Evolutionary conservation across 1,140 invertebrate genomes (phyloP).

Genomic region (Patella vulgata): DNA sequence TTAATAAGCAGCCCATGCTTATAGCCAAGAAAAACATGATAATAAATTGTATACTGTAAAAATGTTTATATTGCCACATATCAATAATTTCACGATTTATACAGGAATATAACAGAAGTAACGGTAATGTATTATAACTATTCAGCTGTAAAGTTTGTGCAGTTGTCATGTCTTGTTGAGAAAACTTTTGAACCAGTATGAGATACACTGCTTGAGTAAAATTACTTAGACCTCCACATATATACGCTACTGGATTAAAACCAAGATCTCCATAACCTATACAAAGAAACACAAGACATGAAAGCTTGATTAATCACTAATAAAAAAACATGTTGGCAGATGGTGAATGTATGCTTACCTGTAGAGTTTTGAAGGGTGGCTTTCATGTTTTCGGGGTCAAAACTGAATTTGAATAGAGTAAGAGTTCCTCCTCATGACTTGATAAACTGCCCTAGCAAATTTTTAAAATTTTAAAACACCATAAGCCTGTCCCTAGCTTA

Average conservation of each 20-base stretch:
- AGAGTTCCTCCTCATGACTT: too few relatives aligned
- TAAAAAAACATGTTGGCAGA: not conserved
- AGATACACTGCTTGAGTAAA: conserved; percentile 69
- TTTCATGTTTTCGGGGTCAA: too few relatives aligned
- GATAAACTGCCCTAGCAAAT: too few relatives aligned
- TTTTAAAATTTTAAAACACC: too few relatives aligned
- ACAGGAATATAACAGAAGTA: conserved; percentile 55
- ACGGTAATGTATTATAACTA: conserved; percentile 67
- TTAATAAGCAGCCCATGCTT: conserved; percentile 66
- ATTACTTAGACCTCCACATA: conserved; percentile 68
- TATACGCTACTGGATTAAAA: conserved; percentile 66
- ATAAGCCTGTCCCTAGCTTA: too few relatives aligned
- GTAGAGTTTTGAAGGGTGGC: too few relatives aligned
- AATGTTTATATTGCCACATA: conserved; percentile 33
- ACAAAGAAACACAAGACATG: conserved; percentile 19
- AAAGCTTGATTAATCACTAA: not conserved
- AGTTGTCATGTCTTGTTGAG: conserved; percentile 58
- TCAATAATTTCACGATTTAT: conserved; percentile 53
- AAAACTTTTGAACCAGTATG: conserved; percentile 66
- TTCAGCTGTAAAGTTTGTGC: conserved; percentile 67
- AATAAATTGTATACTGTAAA: conserved; percentile 52
- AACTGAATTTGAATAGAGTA: too few relatives aligned
- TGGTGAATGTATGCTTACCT: too few relatives aligned
- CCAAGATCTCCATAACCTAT: conserved; percentile 68
- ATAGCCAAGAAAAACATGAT: conserved; percentile 62